Percentiles rank a stretch among this genome's conserved stretches.
Conservation (phyloP, 2,797 vertebrate species). For the Typhlichthys subterraneus region DNA sequence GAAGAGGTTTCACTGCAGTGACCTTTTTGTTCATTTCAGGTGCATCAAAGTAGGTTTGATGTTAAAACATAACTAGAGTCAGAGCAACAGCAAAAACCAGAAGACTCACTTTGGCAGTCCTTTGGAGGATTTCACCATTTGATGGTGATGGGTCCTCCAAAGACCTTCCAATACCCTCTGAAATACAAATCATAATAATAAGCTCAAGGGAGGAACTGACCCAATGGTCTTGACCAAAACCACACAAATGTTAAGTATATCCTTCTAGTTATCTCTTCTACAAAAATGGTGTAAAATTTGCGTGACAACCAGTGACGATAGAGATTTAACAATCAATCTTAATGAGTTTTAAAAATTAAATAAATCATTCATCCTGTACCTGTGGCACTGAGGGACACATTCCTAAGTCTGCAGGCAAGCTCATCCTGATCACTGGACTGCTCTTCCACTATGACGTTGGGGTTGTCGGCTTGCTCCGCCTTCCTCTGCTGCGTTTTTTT, state of each 20-base stretch:
- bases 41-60: too few relatives aligned
- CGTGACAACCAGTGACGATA: too few relatives aligned
- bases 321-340: neutral
- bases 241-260: neutral
- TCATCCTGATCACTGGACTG: conserved; percentile 75
- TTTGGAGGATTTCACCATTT: conserved; percentile 83
- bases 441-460: conserved; percentile 79
- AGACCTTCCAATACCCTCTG: conserved; percentile 24
- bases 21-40: neutral
- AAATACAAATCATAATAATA: conserved; percentile 4
- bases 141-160: conserved; percentile 35
- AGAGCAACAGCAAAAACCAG: fast-evolving
- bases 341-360: too few relatives aligned
- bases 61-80: neutral
- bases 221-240: neutral
- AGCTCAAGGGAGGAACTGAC: neutral
- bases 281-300: neutral
- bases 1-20: neutral
- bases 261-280: neutral
- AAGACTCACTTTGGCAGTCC: conserved; percentile 90
- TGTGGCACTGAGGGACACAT: conserved; percentile 35
- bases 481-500: conserved; percentile 17
- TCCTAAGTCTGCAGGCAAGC: conserved; percentile 34
- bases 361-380: conserved; percentile 46
- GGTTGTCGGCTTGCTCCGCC: conserved; percentile 44